These are phyloP conservation scores for Bombyx mandarina DNA, from an alignment of 1,140 invertebrate genomes.

Conservation along the genomic window DNA sequence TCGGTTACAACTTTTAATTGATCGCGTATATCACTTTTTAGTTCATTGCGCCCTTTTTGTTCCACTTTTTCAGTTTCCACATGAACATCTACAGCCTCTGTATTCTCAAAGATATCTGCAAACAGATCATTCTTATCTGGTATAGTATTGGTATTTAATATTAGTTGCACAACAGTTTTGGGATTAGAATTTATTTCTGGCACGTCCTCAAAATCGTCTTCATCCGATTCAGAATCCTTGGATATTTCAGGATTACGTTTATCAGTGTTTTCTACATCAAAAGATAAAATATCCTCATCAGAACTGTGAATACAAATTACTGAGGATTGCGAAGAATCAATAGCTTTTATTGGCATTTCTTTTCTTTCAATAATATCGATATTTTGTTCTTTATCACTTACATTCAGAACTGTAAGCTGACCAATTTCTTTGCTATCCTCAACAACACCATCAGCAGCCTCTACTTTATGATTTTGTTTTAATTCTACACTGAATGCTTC, in stretches of 20 bases:
- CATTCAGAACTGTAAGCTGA: too few relatives aligned
- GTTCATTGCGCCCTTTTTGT: neutral
- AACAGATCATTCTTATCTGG: conserved; percentile 78
- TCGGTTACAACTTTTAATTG: too few relatives aligned
- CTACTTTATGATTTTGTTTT: neutral
- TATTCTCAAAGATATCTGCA: conserved; percentile 73
- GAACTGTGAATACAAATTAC: neutral
- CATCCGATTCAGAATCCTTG: conserved; percentile 43
- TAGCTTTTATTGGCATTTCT: too few relatives aligned
- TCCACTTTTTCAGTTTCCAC: neutral
- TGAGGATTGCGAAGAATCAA: neutral
- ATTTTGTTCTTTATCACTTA: neutral
- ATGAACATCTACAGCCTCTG: conserved; percentile 2
- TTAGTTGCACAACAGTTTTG: conserved; percentile 44
- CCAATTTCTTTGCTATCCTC: too few relatives aligned
- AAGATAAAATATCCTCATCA: conserved; percentile 8
- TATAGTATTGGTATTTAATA: conserved; percentile 36
- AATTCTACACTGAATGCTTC: too few relatives aligned
- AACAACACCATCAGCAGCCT: neutral
- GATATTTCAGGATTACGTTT: conserved; percentile 18
- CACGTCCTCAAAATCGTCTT: conserved; percentile 74
- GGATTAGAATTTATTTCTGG: conserved; percentile 33
- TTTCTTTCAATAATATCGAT: neutral
- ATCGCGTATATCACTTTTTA: neutral
- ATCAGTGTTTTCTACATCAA: conserved; percentile 15